These are phyloP conservation scores for Lottia scabra DNA, from an alignment of 2,888 invertebrate genomes.

Conservation along the genomic window DNA sequence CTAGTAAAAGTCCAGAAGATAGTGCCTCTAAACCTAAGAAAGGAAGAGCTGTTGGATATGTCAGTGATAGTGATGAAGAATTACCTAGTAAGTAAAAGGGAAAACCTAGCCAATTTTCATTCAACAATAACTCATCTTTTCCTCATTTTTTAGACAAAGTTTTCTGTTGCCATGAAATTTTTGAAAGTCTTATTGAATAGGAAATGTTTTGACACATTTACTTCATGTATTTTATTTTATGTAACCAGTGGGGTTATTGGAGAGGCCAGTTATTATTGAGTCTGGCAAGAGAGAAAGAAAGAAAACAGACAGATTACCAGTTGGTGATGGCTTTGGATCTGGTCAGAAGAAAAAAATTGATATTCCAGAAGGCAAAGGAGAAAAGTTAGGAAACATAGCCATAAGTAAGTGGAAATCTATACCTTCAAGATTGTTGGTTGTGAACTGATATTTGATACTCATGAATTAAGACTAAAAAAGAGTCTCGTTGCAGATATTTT, in stretches of 20 bases:
- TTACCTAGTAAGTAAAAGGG: constrained; percentile 45
- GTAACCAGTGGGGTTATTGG: constrained; percentile 63
- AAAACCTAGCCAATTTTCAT: too few relatives aligned
- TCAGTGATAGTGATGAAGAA: constrained; percentile 37
- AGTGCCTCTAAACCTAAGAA: constrained; percentile 15
- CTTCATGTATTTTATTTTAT: neutral
- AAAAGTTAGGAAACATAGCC: constrained; percentile 78
- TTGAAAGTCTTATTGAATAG: neutral
- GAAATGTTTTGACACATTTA: neutral
- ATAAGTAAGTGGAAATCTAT: constrained; percentile 72
- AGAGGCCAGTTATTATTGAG: constrained; percentile 65
- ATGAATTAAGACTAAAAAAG: too few relatives aligned
- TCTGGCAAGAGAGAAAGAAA: constrained; percentile 67
- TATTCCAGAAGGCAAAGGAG: constrained; percentile 74
- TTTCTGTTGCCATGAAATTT: neutral
- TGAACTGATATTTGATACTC: neutral
- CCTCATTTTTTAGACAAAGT: too few relatives aligned
- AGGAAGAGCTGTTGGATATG: constrained; percentile 14
- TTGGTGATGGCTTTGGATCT: constrained; percentile 44
- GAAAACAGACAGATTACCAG: constrained; percentile 67
- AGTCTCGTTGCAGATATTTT: neutral
- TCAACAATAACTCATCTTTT: too few relatives aligned
- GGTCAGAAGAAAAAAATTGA: constrained; percentile 60
- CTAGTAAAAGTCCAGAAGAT: neutral
- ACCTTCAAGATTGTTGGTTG: too few relatives aligned